Evolutionary conservation across 2,888 invertebrate species (phyloP).

Genomic region (Antheraea yamamai): DNA sequence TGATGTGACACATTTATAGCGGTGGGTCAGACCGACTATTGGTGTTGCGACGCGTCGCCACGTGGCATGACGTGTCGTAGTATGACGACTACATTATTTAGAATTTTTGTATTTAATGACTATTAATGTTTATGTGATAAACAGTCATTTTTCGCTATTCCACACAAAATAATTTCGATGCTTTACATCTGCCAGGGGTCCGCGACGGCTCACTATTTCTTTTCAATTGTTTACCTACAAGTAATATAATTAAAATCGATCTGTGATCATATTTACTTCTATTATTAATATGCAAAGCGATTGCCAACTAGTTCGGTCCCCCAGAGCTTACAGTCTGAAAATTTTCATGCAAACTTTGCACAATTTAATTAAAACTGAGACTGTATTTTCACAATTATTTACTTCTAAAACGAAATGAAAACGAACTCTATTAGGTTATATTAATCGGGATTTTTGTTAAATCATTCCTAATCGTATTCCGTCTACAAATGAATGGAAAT

Average conservation of each 20-base stretch:
- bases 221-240: background rate
- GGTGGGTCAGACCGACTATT: too few species aligned
- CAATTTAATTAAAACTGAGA: constrained; percentile 30
- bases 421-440: background rate
- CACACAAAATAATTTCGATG: background rate
- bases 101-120: too few species aligned
- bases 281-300: constrained; percentile 1
- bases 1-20: too few species aligned
- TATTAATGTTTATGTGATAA: background rate
- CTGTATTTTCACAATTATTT: constrained; percentile 18
- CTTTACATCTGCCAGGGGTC: too few species aligned
- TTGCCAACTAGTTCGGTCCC: background rate
- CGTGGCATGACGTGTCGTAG: too few species aligned
- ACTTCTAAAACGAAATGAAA: constrained; percentile 52
- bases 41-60: too few species aligned
- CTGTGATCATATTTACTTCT: background rate
- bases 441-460: constrained; percentile 6
- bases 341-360: constrained; percentile 27
- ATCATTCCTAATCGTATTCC: background rate
- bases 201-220: background rate
- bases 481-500: background rate
- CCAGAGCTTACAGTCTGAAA: constrained; percentile 35
- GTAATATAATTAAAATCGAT: background rate
- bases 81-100: too few species aligned
- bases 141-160: too few species aligned